Evolutionary conservation across 2,888 invertebrate genomes (phyloP).

Genomic region (Drosophila subquinaria): DNA sequence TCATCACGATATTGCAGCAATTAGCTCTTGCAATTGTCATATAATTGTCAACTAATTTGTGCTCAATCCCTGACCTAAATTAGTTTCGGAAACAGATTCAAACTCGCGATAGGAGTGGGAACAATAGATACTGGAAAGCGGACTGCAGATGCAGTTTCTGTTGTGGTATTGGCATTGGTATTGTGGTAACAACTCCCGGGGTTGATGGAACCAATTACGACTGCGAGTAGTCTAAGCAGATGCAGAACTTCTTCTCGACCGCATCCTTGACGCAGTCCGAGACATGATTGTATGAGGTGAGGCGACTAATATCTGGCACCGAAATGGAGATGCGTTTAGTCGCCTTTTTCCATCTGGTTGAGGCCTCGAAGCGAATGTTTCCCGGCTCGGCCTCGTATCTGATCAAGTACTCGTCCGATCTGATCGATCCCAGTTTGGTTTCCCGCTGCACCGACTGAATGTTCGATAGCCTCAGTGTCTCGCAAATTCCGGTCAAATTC

Average conservation of each 20-base stretch:
- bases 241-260: slow-evolving; percentile 79
- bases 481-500: slow-evolving; percentile 58
- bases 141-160: slow-evolving; percentile 40
- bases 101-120: slow-evolving; percentile 38
- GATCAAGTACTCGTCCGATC: slow-evolving; percentile 18
- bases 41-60: slow-evolving; percentile 72
- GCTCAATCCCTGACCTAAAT: slow-evolving; percentile 37
- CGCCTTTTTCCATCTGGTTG: slow-evolving; percentile 27
- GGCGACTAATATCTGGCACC: slow-evolving; percentile 41
- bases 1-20: slow-evolving; percentile 19
- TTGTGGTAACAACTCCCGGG: slow-evolving; percentile 22
- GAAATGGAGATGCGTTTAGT: slow-evolving; percentile 29
- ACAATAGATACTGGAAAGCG: slow-evolving; percentile 44
- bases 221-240: slow-evolving; percentile 30
- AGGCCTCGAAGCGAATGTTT: slow-evolving; percentile 27
- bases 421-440: neutral
- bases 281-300: slow-evolving; percentile 20
- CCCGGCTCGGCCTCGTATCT: slow-evolving; percentile 33
- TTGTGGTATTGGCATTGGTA: neutral
- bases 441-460: slow-evolving; percentile 22
- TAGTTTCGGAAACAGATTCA: slow-evolving; percentile 50
- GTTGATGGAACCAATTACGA: slow-evolving; percentile 24
- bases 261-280: slow-evolving; percentile 51
- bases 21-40: slow-evolving; percentile 52
- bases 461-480: slow-evolving; percentile 35